Evolutionary conservation across 2,797 vertebrate genomes (phyloP).

Genomic region (Myotis planiceps): DNA sequence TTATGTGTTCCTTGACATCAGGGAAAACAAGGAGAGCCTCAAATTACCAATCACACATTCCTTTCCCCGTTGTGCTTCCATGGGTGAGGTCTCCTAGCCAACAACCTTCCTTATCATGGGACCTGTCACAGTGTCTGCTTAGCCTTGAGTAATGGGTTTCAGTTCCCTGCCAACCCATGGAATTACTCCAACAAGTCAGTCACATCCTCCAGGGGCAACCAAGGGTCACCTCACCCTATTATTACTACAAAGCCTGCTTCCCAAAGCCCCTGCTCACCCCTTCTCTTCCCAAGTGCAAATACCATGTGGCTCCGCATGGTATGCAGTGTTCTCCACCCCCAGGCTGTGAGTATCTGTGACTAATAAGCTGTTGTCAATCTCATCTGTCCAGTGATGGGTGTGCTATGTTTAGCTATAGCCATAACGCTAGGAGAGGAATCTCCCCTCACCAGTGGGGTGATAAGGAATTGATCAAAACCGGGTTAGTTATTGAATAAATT

Average conservation of each 20-base stretch:
- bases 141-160: not conserved
- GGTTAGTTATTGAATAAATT: not conserved
- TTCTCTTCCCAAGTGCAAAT: not conserved
- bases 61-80: not conserved
- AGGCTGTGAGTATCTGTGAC: not conserved
- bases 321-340: accelerated
- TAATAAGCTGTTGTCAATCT: not conserved
- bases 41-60: not conserved
- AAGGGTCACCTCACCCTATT: not conserved
- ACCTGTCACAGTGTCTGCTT: not conserved
- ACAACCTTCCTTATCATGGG: not conserved
- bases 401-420: not conserved
- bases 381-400: not conserved
- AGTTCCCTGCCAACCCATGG: not conserved
- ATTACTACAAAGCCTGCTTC: not conserved
- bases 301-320: accelerated
- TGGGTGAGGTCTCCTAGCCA: not conserved
- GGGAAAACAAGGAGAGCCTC: not conserved
- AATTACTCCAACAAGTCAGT: not conserved
- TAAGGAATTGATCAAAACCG: not conserved
- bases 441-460: not conserved
- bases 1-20: not conserved
- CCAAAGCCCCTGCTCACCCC: not conserved
- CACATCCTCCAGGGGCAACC: not conserved
- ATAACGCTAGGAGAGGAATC: not conserved